A percentile compares a stretch with the other conserved stretches of the same genome.
These are phyloP conservation scores for Hipposideros larvatus DNA, from an alignment of 2,797 vertebrate genomes.

Conservation along the genomic window DNA sequence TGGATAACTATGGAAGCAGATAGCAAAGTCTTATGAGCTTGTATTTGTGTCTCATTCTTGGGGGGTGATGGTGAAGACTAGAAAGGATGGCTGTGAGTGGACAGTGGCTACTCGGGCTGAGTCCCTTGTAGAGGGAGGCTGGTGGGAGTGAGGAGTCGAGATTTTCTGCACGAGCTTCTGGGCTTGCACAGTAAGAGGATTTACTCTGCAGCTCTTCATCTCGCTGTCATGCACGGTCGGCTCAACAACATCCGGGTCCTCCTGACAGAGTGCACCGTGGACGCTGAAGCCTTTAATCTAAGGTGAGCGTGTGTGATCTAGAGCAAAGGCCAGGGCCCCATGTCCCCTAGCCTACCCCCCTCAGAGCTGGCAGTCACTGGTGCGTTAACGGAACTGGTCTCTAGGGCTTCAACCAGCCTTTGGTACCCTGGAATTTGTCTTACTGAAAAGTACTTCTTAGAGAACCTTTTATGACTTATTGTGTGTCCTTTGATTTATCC, in stretches of 20 bases:
- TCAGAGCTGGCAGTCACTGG: neutral
- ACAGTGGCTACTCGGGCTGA: neutral
- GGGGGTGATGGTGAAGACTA: neutral
- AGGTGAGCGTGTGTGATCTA: slow-evolving; percentile 88
- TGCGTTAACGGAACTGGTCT: neutral
- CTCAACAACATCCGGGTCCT: slow-evolving; percentile 97
- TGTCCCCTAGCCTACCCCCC: neutral
- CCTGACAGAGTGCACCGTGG: slow-evolving; percentile 97
- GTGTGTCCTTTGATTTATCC: neutral
- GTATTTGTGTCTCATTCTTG: neutral
- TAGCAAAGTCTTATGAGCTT: neutral
- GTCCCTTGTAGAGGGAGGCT: neutral
- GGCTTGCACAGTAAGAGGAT: slow-evolving; percentile 24
- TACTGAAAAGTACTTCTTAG: slow-evolving; percentile 2
- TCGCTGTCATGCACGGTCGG: slow-evolving; percentile 98
- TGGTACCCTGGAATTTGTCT: neutral
- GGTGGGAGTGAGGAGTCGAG: neutral
- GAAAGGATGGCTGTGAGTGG: neutral
- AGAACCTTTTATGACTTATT: neutral
- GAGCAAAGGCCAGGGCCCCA: neutral
- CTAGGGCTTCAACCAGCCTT: neutral
- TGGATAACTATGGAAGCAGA: neutral
- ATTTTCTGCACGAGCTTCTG: neutral
- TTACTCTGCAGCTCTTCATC: slow-evolving; percentile 93
- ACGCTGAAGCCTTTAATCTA: slow-evolving; percentile 98